Percentiles rank a stretch among this genome's conserved stretches.
phyloP scores from a whole-genome alignment of 1,140 invertebrate species.

The Pseudoatta argentina region DNA sequence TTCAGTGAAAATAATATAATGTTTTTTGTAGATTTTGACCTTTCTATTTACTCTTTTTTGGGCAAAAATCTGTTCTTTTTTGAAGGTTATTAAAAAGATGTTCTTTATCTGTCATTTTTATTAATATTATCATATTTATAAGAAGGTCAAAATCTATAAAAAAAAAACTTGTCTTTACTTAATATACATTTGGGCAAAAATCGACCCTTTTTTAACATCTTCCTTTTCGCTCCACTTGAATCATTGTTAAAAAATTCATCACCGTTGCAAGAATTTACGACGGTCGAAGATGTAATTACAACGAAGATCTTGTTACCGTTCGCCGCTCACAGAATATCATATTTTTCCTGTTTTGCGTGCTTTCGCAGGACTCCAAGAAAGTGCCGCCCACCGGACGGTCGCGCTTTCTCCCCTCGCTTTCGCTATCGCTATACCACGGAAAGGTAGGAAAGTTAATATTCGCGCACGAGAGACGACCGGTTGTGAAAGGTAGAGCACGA shows the following conservation, averaged over 20 bases:
- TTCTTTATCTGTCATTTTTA: no score
- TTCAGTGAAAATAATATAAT: no score
- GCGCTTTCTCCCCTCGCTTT: conserved; percentile 76
- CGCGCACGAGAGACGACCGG: conserved; percentile 7
- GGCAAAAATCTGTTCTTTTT: no score
- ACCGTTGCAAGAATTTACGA: background rate
- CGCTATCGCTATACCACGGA: conserved; percentile 66
- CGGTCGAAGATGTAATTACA: background rate
- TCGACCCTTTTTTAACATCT: no score
- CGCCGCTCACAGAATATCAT: background rate
- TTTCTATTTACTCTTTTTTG: no score
- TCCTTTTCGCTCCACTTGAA: background rate
- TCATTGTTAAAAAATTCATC: background rate
- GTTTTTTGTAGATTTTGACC: no score
- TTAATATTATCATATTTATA: no score
- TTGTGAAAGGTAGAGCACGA: conserved; percentile 46
- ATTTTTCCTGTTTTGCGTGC: conserved; percentile 25
- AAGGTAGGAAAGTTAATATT: conserved; percentile 39
- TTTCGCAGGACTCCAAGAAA: conserved; percentile 46
- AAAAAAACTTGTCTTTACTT: no score
- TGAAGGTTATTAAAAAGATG: no score
- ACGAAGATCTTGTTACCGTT: background rate
- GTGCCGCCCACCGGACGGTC: conserved; percentile 52
- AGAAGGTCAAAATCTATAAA: no score
- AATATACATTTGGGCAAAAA: no score